Evolutionary conservation across 2,888 invertebrate genomes (phyloP).

Genomic region (Synergus itoensis): DNA sequence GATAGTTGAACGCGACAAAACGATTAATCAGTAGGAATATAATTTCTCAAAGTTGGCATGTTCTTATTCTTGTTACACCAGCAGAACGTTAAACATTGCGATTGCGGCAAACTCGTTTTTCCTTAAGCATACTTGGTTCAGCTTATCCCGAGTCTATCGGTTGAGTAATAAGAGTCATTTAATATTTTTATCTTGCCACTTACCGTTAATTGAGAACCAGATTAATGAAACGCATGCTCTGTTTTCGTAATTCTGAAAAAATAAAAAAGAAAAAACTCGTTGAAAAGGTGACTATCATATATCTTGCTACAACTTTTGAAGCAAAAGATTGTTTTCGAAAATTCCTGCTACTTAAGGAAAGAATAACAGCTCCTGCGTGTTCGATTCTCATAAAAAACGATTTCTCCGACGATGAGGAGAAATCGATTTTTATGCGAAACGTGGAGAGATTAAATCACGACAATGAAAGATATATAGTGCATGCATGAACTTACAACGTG

Average conservation of each 20-base stretch:
- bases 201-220: constrained; percentile 66
- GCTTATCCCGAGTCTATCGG: constrained; percentile 61
- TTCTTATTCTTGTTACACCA: constrained; percentile 36
- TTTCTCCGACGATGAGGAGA: constrained; percentile 9
- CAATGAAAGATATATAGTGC: not conserved
- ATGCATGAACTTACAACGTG: not conserved
- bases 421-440: constrained; percentile 14
- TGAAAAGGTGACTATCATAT: constrained; percentile 38
- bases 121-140: constrained; percentile 28
- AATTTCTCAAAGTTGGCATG: constrained; percentile 27
- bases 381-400: constrained; percentile 15
- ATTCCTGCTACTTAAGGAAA: constrained; percentile 10
- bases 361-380: constrained; percentile 18
- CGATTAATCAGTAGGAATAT: constrained; percentile 19
- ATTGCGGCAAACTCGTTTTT: constrained; percentile 33
- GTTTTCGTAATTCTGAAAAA: constrained; percentile 53
- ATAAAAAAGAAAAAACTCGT: constrained; percentile 1
- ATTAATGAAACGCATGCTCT: constrained; percentile 61
- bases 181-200: constrained; percentile 65
- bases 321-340: not conserved
- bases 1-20: constrained; percentile 2
- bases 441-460: not conserved
- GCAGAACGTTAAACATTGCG: constrained; percentile 30
- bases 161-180: constrained; percentile 67
- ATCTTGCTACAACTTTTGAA: not conserved